Conservation (phyloP, 2,797 vertebrate genomes). For the Epinephelus awoara region DNA sequence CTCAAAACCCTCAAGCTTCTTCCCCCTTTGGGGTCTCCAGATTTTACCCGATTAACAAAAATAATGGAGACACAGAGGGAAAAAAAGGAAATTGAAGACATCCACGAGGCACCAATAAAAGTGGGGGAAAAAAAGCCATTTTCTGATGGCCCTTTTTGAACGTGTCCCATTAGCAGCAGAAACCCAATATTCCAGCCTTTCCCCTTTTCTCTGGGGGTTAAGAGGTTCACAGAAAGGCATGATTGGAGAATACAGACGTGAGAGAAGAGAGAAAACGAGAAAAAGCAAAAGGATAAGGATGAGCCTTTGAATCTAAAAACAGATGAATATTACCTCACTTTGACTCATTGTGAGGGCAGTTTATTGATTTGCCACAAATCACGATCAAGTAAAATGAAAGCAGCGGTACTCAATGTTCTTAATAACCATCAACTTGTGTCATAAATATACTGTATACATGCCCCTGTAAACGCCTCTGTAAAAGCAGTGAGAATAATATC, state of each 20-base stretch:
- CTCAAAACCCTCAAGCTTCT: neutral
- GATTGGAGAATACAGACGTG: slow-evolving; percentile 57
- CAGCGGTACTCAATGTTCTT: neutral
- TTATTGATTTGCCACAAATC: slow-evolving; percentile 39
- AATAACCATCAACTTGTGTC: too few relatives aligned
- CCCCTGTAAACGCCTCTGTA: too few relatives aligned
- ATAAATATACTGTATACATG: too few relatives aligned
- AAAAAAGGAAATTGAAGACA: slow-evolving; percentile 44
- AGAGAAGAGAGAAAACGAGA: slow-evolving; percentile 18
- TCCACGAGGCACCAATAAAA: slow-evolving; percentile 53
- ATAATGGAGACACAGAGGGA: slow-evolving; percentile 31
- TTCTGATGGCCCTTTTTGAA: slow-evolving; percentile 62
- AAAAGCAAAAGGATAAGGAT: neutral
- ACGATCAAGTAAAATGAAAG: slow-evolving; percentile 19
- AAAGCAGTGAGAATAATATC: too few relatives aligned
- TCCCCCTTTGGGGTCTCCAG: neutral
- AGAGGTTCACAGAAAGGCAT: slow-evolving; percentile 61
- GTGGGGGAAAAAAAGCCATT: slow-evolving; percentile 28
- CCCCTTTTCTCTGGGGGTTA: slow-evolving; percentile 51
- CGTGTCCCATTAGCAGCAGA: slow-evolving; percentile 68
- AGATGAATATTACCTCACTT: slow-evolving; percentile 21
- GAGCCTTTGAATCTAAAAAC: slow-evolving; percentile 36
- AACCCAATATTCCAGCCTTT: slow-evolving; percentile 68
- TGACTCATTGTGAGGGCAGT: slow-evolving; percentile 16
- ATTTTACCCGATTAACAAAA: slow-evolving; percentile 29